Evolutionary conservation across 2,113 vertebrate genomes (phyloP).

Genomic region (Speoplatyrhinus poulsoni): DNA sequence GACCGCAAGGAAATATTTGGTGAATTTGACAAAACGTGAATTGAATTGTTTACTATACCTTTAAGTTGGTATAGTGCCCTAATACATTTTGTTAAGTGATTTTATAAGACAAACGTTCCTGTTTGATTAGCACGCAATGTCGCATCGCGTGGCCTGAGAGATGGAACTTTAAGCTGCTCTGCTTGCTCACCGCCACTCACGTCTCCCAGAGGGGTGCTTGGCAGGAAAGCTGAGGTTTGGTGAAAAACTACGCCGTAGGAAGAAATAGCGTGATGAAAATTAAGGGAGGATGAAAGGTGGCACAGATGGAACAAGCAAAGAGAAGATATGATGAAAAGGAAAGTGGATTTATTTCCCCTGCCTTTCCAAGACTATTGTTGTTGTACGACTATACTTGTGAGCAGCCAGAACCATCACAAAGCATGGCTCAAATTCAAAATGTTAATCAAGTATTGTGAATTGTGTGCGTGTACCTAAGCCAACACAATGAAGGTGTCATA

Average conservation of each 20-base stretch:
- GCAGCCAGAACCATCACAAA: no score
- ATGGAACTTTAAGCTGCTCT: conserved; percentile 17
- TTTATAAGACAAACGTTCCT: conserved; percentile 8
- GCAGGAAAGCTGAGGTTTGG: conserved; percentile 3
- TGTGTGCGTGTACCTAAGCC: no score
- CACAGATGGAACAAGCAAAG: no score
- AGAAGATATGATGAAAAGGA: background rate
- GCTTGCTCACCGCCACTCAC: background rate
- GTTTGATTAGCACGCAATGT: background rate
- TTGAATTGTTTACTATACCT: no score
- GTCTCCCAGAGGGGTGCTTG: conserved; percentile 1
- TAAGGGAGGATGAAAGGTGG: no score
- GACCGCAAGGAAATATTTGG: no score
- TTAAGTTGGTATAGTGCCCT: conserved; percentile 7
- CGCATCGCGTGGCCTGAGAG: conserved; percentile 18
- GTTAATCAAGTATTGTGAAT: no score
- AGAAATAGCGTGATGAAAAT: background rate
- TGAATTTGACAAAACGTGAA: no score
- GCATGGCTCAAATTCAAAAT: no score
- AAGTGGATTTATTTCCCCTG: background rate
- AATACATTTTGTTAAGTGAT: conserved; percentile 23
- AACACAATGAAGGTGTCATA: no score
- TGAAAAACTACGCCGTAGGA: background rate
- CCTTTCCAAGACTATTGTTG: no score
- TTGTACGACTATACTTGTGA: no score